Base-by-base conservation (phyloP, 1,140 invertebrate genomes). In the Lordiphosa collinella region DNA sequence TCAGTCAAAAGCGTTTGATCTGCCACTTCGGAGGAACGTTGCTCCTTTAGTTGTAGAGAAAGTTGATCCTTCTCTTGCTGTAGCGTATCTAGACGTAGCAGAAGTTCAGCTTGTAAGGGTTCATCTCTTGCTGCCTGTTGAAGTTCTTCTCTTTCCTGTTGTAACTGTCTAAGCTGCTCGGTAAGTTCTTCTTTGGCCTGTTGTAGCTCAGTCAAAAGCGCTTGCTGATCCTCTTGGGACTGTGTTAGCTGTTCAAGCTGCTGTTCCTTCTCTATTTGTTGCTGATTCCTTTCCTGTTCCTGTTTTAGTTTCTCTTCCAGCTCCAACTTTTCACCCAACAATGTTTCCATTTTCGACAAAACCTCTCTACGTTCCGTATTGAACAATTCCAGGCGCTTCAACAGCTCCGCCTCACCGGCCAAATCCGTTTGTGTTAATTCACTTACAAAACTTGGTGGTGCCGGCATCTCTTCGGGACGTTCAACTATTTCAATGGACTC, bases 401-500 rank as follows among this genome's bases (percentile, higher is more conserved):
- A 5, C 41, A 94, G 92, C 87, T 92, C 79, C 71, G 90, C 89
- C 18, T 22, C 18, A 5, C 18, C 18, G 2, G 88, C 87, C 1
- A 90, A 87, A 61, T 90, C 75, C 14, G 86, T 85, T 61, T 88
- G 86, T 0, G 80, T 86, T 0, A 84, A 44, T 32, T 86, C 86
- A 32, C 71, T 88, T 0, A 88, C 82, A 32, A 73, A 71, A 10
- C 91, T 25, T 91, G 87, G 76, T 91, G 74, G 90, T 65, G 91
- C 61, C 79, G 92, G 92, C 62, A 92, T 92, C 88, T 92, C 92
- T 53, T 92, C 40, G 53, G 93, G 89, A 4, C 91, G 91, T 62
- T 93, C 92, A 4, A 93, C 92, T 47, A 93, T 93, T 88, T 93
- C 93, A 32, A 93, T 93, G 36, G 92, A 93, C 85, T 93, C 93